Conservation (phyloP, 2,113 vertebrate genomes). For the Spea multiplicata region DNA sequence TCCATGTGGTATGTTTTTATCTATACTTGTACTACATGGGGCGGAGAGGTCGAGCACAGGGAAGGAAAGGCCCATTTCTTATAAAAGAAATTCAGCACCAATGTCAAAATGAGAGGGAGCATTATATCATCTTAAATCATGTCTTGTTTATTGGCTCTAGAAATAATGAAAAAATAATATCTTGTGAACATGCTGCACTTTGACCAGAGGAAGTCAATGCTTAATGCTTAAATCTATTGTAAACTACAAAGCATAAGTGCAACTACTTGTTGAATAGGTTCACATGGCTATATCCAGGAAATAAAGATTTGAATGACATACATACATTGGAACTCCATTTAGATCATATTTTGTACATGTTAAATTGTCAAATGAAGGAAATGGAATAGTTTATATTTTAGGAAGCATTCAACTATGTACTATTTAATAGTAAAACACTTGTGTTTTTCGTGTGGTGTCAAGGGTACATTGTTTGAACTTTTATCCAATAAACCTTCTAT, state of each 20-base stretch:
- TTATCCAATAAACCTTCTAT: too few species aligned
- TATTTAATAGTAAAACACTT: too few species aligned
- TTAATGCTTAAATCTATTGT: background rate
- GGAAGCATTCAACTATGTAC: too few species aligned
- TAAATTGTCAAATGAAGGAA: too few species aligned
- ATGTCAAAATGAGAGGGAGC: background rate
- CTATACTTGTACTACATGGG: too few species aligned
- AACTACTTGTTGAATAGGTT: background rate
- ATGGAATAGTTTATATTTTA: too few species aligned
- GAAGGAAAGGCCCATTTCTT: background rate
- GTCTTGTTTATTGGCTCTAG: background rate
- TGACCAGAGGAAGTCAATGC: background rate
- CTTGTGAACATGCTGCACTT: background rate
- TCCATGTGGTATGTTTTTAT: too few species aligned
- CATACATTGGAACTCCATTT: background rate
- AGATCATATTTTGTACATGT: background rate
- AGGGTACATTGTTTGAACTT: too few species aligned
- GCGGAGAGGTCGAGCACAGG: too few species aligned
- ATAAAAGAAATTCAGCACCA: background rate
- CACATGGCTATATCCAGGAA: background rate
- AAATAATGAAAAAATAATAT: background rate
- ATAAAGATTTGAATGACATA: background rate
- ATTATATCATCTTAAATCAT: background rate
- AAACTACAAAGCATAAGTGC: background rate
- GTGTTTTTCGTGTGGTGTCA: too few species aligned